Evolutionary conservation across 2,113 vertebrate species (phyloP), one percentile per base, ranked within the genome.

Genomic region (Girardinichthys multiradiatus): DNA sequence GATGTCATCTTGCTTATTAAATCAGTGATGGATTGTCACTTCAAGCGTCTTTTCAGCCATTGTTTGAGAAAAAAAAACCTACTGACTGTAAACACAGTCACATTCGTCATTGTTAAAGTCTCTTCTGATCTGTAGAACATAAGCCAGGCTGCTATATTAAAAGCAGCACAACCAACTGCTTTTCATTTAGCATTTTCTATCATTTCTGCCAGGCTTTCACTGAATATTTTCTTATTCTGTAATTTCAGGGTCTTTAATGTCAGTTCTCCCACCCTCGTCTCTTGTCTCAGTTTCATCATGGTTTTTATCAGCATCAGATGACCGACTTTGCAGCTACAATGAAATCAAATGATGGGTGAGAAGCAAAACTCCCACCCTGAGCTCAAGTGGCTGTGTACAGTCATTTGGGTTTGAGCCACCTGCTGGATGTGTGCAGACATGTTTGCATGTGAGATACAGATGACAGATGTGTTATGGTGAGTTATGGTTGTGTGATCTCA

Each of bases 221-320:
- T 15, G 30, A 3, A 70, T 64, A 17, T 15, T 7, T 29, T 30
- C 13, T 48, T 35, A 15, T 33, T 72, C 1, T 30, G 0, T 33
- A 39, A 8, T 51, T 21, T 68, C 14, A 17, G 19, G 0, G 10
- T 28, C 48, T 57, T 64, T 74, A 69, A 13, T 67, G 73, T 80
- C 79, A 73, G 30, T 14, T 64, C 57, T 17, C 54, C 74, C 4
- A 0, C 61, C 70, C 17, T 86, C 78, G 60, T 74, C 77, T 58
- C 60, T 63, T 62, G 29, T 80, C 68, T 67, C 61, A 15, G 65
- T 54, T 75, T 83, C 66, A 66, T 74, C 60, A 37, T 77, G 77
- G 73, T 83, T 82, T 86, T 62, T 74, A 84, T 87, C 79, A 77
- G 73, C 59, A 77, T 76, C 68, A 74, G 29, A 72, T 71, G 81